phyloP scores from a whole-genome alignment of 2,113 vertebrate genomes.

The Pedionomus torquatus region DNA sequence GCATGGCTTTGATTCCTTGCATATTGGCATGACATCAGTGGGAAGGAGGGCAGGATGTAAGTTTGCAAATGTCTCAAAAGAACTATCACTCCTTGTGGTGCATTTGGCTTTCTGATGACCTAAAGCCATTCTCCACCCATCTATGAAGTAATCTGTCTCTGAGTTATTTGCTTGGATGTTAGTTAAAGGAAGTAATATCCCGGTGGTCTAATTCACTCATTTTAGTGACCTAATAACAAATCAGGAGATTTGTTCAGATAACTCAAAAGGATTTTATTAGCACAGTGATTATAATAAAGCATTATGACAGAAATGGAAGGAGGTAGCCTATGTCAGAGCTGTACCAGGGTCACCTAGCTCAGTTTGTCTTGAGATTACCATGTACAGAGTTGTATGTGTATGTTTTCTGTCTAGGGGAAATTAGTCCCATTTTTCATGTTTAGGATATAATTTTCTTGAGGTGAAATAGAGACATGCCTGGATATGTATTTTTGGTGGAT shows the following conservation, averaged over 20 bases:
- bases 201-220: not conserved
- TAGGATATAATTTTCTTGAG: not conserved
- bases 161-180: not conserved
- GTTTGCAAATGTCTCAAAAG: not conserved
- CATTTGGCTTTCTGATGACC: not conserved
- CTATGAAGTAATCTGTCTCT: not conserved
- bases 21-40: not conserved
- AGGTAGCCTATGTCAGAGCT: not conserved
- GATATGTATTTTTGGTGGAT: not conserved
- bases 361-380: not conserved
- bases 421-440: not conserved
- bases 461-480: not conserved
- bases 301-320: not conserved
- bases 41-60: not conserved
- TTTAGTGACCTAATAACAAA: not conserved
- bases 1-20: not conserved
- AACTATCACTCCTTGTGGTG: not conserved
- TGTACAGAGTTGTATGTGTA: not conserved
- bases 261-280: not conserved
- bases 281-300: not conserved
- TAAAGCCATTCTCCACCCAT: not conserved
- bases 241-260: not conserved
- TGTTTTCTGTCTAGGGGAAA: not conserved
- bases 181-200: not conserved
- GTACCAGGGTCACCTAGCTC: not conserved